Evolutionary conservation across 2,113 vertebrate genomes (phyloP).

Genomic region (Hydrolagus affinis): DNA sequence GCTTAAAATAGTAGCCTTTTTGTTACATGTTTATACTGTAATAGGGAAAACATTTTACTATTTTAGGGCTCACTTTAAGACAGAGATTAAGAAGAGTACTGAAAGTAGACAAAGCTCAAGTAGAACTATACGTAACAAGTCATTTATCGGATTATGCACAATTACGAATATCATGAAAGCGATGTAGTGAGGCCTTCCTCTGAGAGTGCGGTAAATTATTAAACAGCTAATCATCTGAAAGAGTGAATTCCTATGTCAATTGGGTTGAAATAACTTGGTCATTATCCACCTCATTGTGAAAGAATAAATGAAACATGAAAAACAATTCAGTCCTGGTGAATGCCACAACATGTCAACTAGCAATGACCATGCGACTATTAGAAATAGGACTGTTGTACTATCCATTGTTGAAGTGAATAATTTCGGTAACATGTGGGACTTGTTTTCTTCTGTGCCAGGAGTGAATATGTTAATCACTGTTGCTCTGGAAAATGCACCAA

Average conservation of each 20-base stretch:
- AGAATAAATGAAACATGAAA: not conserved
- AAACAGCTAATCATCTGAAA: too few relatives aligned
- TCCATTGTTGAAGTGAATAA: too few relatives aligned
- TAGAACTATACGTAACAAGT: not conserved
- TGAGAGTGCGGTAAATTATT: too few relatives aligned
- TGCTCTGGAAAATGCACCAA: conserved; percentile 58
- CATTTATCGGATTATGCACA: not conserved
- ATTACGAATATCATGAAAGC: too few relatives aligned
- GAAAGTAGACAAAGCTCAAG: not conserved
- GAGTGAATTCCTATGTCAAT: too few relatives aligned
- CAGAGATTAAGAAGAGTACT: not conserved
- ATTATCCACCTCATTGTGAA: too few relatives aligned
- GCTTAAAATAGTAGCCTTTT: too few relatives aligned
- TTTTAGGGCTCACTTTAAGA: too few relatives aligned
- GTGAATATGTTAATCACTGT: conserved; percentile 63
- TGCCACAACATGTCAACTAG: not conserved
- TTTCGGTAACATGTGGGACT: not conserved
- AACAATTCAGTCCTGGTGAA: not conserved
- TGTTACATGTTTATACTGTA: too few relatives aligned
- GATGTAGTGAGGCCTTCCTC: too few relatives aligned
- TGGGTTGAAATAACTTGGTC: too few relatives aligned
- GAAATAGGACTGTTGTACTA: not conserved
- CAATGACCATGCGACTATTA: not conserved
- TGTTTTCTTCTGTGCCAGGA: conserved; percentile 48
- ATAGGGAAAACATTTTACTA: too few relatives aligned